phyloP scores from a whole-genome alignment of 2,797 vertebrate genomes.

The Chanos chanos region DNA sequence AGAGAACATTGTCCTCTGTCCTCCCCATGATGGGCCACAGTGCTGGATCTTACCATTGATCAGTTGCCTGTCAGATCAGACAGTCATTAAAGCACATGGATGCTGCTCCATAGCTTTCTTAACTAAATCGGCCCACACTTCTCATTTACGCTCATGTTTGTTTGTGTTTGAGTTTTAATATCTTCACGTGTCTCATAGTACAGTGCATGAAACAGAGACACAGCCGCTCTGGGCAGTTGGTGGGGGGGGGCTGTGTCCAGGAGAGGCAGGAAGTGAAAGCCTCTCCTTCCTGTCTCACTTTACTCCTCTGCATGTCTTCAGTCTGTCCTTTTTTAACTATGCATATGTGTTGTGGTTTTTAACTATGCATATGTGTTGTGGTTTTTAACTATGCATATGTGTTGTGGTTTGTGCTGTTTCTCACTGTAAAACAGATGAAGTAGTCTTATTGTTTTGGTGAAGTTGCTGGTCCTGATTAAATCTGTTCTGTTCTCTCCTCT shows the following conservation, averaged over 20 bases:
- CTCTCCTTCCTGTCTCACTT: conserved; percentile 8
- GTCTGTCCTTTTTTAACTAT: too few species aligned
- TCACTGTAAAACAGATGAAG: too few species aligned
- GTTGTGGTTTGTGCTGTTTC: conserved; percentile 56
- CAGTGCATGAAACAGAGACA: conserved; percentile 86
- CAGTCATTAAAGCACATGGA: too few species aligned
- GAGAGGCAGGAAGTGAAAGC: too few species aligned
- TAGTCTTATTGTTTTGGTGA: conserved; percentile 74
- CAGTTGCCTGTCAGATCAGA: conserved; percentile 30
- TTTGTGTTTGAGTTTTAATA: conserved; percentile 64
- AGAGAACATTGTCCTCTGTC: too few species aligned
- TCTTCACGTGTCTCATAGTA: conserved; percentile 62
- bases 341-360: conserved; percentile 61
- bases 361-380: conserved; percentile 65
- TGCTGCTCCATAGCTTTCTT: too few species aligned
- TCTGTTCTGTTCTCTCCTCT: conserved; percentile 98
- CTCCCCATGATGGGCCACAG: too few species aligned
- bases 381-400: conserved; percentile 60
- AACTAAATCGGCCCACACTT: conserved; percentile 95
- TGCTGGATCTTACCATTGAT: too few species aligned
- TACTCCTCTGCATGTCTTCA: conserved; percentile 45
- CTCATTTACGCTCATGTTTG: conserved; percentile 51
- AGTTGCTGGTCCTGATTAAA: conserved; percentile 87
- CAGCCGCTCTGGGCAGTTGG: too few species aligned
- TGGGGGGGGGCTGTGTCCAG: too few species aligned